Base-by-base conservation (phyloP, 2,888 invertebrate species). In the Ptychoptera contaminata region DNA sequence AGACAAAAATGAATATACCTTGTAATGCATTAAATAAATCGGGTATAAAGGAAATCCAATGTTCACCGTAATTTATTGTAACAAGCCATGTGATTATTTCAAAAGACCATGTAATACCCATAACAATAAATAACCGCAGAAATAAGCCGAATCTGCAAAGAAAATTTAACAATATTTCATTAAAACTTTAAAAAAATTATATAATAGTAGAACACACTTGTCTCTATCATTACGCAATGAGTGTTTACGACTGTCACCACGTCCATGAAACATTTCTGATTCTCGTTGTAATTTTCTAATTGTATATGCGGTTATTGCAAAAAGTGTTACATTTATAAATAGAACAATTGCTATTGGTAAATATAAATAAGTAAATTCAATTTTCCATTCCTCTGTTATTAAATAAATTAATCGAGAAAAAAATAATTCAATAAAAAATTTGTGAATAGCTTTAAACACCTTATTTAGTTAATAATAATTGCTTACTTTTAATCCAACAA, bases 101-200 rank as follows among this genome's bases (percentile, higher is more conserved):
- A 65, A 80, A 75, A 0, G 76, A 71, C 88, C 87, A 88, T 56
- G 82, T 86, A 14, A 85, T 77, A 0, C 87, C 88, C 85, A 87
- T 87, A 23, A 86, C 83, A 53, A 87, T 70, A 58, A 88, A 81
- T 34, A 88, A 66, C 56, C 87, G 85, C 53, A 86, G 56, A 59
- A 86, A 87, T 4, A 87, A 67, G 29, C 76, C 78, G 59, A 82
- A 85, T 63, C 87, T 87, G n/a, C n/a, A n/a, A n/a, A n/a, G n/a
- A n/a, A 8, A 46, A 23, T 5, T 3, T 23, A 23, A 5, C 3
- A 23, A 23, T 7, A 7, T 23, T 23, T 23, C 7, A 7, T 5
- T 23, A 23, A n/a, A n/a, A n/a, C n/a, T n/a, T n/a, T 23, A 23
- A 5, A 23, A 23, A 23, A 37, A 37, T 37, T 7, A 23, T 23